Evolutionary conservation across 2,113 vertebrate genomes (phyloP).

Genomic region (Pungitius pungitius): DNA sequence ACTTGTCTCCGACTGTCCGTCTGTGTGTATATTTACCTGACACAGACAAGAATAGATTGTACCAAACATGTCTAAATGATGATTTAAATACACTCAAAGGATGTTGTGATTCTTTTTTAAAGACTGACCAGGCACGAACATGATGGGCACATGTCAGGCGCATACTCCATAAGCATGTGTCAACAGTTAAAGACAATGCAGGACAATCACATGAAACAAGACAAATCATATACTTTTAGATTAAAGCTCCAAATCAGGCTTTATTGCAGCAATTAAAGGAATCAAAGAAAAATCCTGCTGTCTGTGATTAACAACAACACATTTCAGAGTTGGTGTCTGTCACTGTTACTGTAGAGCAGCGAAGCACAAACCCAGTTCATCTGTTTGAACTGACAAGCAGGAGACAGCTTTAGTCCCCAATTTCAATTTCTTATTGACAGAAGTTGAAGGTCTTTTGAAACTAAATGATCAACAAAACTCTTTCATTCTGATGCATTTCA

Average conservation of each 20-base stretch:
- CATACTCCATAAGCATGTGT: constrained; percentile 50
- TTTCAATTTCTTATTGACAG: constrained; percentile 2
- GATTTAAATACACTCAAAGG: constrained; percentile 21
- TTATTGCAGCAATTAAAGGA: constrained; percentile 35
- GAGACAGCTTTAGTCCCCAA: not conserved
- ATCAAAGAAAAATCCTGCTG: constrained; percentile 24
- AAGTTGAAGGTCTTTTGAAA: not conserved
- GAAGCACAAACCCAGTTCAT: not conserved
- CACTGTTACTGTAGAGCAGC: not conserved
- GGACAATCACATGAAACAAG: constrained; percentile 24
- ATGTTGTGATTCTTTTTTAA: constrained; percentile 3
- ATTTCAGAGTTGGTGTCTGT: constrained; percentile 15
- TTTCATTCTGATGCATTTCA: constrained; percentile 24
- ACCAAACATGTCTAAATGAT: constrained; percentile 5
- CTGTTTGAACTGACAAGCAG: not conserved
- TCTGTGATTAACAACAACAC: constrained; percentile 14
- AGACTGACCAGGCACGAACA: constrained; percentile 22
- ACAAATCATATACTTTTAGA: constrained; percentile 5
- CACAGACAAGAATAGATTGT: constrained; percentile 31
- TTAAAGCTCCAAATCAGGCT: constrained; percentile 34
- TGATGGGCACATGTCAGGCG: constrained; percentile 24
- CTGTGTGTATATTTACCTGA: constrained; percentile 21
- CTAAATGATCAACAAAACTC: not conserved
- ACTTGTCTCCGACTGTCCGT: constrained; percentile 6
- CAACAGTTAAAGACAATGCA: constrained; percentile 21